Percentiles rank a stretch among this genome's conserved stretches.
These are phyloP conservation scores for Notocelia uddmanniana DNA, from an alignment of 2,888 invertebrate species.

Conservation along the genomic window DNA sequence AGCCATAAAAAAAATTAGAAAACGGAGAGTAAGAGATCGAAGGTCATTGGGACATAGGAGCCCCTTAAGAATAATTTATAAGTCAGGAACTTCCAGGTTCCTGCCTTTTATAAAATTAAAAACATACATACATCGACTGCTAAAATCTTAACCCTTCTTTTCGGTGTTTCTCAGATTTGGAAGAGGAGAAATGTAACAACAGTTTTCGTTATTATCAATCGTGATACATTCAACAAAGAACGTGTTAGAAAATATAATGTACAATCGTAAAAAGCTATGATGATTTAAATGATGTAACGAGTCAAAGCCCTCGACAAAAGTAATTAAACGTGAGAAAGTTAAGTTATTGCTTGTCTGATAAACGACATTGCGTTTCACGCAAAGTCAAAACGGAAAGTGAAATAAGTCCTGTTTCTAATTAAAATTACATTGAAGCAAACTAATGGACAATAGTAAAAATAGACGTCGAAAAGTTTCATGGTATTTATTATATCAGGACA, in stretches of 20 bases:
- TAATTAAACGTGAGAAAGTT: constrained; percentile 43
- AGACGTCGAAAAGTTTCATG: neutral
- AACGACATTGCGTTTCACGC: constrained; percentile 35
- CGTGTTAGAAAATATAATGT: neutral
- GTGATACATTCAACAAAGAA: constrained; percentile 3
- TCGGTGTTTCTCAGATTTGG: no score
- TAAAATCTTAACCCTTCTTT: no score
- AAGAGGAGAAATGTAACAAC: neutral
- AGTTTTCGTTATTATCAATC: neutral
- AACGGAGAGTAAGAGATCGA: no score
- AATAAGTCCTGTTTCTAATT: constrained; percentile 19
- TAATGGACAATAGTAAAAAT: constrained; percentile 7
- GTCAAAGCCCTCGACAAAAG: constrained; percentile 41
- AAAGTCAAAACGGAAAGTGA: constrained; percentile 26
- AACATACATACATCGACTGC: no score
- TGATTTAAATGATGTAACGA: constrained; percentile 35
- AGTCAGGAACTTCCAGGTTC: no score
- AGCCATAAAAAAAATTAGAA: no score
- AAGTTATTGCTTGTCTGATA: constrained; percentile 39
- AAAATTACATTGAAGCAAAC: constrained; percentile 1
- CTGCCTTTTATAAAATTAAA: no score
- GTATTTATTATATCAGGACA: neutral
- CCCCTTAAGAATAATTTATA: no score
- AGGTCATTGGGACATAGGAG: no score
- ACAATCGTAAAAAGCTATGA: constrained; percentile 15